Percentiles rank a stretch among this genome's conserved stretches.
These are phyloP conservation scores for Lymantria monacha DNA, from an alignment of 2,888 invertebrate species.

Conservation along the genomic window DNA sequence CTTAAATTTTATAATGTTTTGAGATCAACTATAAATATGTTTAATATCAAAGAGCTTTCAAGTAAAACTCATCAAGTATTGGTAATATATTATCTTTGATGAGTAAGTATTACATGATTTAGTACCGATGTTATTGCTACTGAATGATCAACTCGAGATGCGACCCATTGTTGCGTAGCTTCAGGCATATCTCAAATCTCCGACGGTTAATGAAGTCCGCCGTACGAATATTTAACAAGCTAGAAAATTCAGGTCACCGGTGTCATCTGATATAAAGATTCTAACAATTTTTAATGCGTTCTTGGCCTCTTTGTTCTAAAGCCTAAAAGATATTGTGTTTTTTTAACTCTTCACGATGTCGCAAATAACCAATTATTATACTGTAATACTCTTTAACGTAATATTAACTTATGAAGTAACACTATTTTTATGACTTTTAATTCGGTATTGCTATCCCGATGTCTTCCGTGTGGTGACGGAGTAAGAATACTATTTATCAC, in stretches of 20 bases:
- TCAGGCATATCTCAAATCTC: constrained; percentile 35
- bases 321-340: constrained; percentile 8
- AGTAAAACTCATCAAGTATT: too few species aligned
- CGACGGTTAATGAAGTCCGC: constrained; percentile 29
- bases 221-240: constrained; percentile 29
- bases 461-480: too few species aligned
- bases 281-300: constrained; percentile 7
- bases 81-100: not conserved
- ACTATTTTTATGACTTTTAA: too few species aligned
- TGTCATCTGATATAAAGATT: constrained; percentile 21
- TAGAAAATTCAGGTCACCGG: constrained; percentile 30
- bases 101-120: not conserved
- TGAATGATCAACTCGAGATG: constrained; percentile 6
- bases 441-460: too few species aligned
- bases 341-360: constrained; percentile 1
- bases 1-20: too few species aligned
- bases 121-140: constrained; percentile 2
- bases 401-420: too few species aligned
- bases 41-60: too few species aligned
- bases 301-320: constrained; percentile 26
- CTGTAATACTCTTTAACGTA: too few species aligned
- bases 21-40: too few species aligned
- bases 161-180: constrained; percentile 36
- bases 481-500: too few species aligned
- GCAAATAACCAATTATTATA: not conserved